These are phyloP conservation scores for Pedionomus torquatus DNA, from an alignment of 2,113 vertebrate species.

Conservation along the genomic window DNA sequence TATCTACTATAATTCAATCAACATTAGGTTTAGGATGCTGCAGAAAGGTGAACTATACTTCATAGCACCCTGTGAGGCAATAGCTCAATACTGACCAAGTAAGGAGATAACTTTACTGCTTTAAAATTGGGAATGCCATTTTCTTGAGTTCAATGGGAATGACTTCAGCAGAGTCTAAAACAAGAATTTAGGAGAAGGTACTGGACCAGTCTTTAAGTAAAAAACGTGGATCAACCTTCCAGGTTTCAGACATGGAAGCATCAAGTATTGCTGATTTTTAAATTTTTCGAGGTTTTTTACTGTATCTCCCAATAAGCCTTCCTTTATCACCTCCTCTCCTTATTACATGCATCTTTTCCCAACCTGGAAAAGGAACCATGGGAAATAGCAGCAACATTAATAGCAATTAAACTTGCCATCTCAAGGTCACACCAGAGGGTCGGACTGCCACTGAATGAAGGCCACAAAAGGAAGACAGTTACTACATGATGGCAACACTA, in stretches of 20 bases:
- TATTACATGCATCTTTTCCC: not conserved
- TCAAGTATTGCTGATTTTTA: not conserved
- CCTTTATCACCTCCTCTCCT: not conserved
- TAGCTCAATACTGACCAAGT: not conserved
- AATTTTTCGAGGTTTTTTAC: not conserved
- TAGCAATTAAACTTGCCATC: not conserved
- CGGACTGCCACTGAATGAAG: not conserved
- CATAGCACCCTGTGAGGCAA: not conserved
- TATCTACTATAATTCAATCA: not conserved
- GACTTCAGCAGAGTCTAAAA: not conserved
- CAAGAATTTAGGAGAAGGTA: not conserved
- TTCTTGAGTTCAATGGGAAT: not conserved
- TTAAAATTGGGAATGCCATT: not conserved
- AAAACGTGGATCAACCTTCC: not conserved
- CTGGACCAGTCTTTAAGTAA: not conserved
- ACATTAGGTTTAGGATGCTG: not conserved
- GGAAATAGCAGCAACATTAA: not conserved
- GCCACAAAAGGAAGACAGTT: not conserved
- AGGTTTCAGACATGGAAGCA: not conserved
- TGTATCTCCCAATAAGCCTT: not conserved
- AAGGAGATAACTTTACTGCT: not conserved
- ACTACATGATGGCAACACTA: not conserved
- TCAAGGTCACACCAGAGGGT: accelerated
- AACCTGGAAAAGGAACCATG: not conserved
- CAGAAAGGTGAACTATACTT: not conserved